Conservation (phyloP, 2,888 invertebrate species). For the Carterocephalus palaemon region DNA sequence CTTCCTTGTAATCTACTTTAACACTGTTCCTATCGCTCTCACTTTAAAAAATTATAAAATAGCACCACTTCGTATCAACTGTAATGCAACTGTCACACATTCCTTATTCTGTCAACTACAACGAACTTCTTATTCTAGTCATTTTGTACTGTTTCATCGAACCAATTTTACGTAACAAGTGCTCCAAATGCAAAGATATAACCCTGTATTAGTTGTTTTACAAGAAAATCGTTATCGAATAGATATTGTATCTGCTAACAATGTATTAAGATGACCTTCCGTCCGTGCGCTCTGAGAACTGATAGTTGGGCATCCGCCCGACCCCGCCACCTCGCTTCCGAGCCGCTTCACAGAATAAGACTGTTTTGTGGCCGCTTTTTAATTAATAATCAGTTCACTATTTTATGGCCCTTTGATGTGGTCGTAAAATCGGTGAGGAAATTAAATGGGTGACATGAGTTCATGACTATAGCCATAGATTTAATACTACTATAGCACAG, state of each 20-base stretch:
- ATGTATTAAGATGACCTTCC: constrained; percentile 36
- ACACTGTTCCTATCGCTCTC: no score
- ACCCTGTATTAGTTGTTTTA: constrained; percentile 1
- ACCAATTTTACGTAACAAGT: no score
- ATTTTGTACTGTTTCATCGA: no score
- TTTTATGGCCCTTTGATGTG: constrained; percentile 29
- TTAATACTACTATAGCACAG: no score
- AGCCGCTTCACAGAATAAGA: constrained; percentile 44
- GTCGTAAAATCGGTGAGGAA: constrained; percentile 23
- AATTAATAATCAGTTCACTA: constrained; percentile 30
- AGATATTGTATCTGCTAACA: constrained; percentile 27
- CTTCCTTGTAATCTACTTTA: no score
- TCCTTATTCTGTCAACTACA: no score
- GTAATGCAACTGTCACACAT: no score
- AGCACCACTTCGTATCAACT: no score
- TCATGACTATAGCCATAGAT: constrained; percentile 4
- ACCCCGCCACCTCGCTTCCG: constrained; percentile 45
- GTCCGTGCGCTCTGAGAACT: constrained; percentile 41
- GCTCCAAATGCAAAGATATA: not conserved
- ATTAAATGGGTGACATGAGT: constrained; percentile 9
- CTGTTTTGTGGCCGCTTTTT: constrained; percentile 29
- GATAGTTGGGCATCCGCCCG: constrained; percentile 43
- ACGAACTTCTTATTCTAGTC: no score
- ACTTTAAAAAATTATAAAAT: no score
- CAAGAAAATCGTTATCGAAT: constrained; percentile 18